These are phyloP conservation scores for Orientallactaga sibirica DNA, from an alignment of 2,797 vertebrate genomes.

Conservation along the genomic window DNA sequence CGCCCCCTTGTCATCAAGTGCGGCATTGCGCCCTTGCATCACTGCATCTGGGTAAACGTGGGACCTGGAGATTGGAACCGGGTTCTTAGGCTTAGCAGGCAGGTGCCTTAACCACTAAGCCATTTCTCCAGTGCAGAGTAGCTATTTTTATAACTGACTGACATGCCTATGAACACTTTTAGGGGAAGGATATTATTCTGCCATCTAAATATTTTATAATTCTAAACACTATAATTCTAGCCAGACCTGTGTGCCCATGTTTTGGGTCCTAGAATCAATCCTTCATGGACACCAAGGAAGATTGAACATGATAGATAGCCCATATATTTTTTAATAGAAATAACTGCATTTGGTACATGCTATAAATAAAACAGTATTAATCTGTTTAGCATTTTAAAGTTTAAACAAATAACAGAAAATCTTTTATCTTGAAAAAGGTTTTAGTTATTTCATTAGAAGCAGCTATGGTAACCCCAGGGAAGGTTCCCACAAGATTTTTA, in stretches of 20 bases:
- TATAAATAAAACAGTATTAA: neutral
- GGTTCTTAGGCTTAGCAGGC: too few relatives aligned
- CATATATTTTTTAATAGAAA: neutral
- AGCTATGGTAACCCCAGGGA: neutral
- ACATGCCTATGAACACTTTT: neutral
- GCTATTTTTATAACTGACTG: neutral
- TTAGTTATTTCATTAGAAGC: neutral
- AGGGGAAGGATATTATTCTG: neutral
- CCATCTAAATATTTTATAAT: neutral
- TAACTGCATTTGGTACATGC: neutral
- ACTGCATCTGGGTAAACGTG: too few relatives aligned
- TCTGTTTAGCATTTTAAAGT: neutral
- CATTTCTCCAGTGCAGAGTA: neutral
- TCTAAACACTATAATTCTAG: neutral
- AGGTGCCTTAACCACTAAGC: too few relatives aligned
- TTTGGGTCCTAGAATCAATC: too few relatives aligned
- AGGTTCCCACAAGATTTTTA: neutral
- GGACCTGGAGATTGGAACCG: too few relatives aligned
- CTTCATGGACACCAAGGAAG: neutral
- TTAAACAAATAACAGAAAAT: neutral
- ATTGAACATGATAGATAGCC: neutral
- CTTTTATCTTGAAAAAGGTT: neutral
- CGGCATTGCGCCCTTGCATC: too few relatives aligned
- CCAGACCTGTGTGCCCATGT: neutral
- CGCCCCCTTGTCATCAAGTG: too few relatives aligned